Conservation (phyloP, 2,888 invertebrate genomes). For the Galerucella nymphaeae region DNA sequence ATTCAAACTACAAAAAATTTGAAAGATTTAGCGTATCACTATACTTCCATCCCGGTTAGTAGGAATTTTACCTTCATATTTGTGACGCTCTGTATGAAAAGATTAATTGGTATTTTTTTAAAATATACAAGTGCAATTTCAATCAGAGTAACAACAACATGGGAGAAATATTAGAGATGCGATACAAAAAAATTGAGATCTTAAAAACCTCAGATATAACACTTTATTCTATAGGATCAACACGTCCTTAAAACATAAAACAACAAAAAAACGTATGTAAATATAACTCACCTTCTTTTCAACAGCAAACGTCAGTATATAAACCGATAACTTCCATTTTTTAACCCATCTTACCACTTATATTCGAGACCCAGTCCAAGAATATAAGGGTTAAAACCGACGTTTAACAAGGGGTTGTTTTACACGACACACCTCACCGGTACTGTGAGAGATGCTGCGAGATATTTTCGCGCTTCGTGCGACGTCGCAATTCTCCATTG, state of each 20-base stretch:
- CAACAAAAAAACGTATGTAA: neutral
- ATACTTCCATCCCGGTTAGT: no score
- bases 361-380: constrained; percentile 13
- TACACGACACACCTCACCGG: constrained; percentile 59
- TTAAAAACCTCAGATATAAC: no score
- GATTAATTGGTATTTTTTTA: no score
- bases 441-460: constrained; percentile 54
- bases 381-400: constrained; percentile 26
- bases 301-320: constrained; percentile 5
- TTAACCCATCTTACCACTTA: constrained; percentile 11
- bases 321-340: constrained; percentile 2
- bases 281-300: constrained; percentile 4
- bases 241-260: constrained; percentile 8
- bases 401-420: constrained; percentile 31
- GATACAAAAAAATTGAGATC: no score
- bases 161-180: no score
- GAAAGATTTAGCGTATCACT: no score
- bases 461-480: constrained; percentile 52
- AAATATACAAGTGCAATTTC: no score
- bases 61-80: no score
- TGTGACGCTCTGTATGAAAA: no score
- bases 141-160: no score
- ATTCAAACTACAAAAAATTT: no score
- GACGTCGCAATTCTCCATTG: constrained; percentile 62
- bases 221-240: constrained; percentile 1